These are phyloP conservation scores for Heterohyrax brucei DNA, from an alignment of 2,797 vertebrate species.

Conservation along the genomic window DNA sequence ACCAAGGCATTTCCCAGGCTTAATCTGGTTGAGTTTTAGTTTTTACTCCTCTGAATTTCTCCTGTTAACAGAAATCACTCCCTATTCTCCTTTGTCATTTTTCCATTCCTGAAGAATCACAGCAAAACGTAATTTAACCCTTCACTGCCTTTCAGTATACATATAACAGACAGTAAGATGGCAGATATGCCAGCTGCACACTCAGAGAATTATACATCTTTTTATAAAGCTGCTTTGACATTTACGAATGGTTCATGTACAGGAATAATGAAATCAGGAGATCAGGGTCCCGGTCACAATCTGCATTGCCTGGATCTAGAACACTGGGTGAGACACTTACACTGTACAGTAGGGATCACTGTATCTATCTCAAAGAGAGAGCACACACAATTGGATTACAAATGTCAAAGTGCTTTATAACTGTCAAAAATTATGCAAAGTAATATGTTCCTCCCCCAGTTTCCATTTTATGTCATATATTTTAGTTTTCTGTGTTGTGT, in stretches of 20 bases:
- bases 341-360: not conserved
- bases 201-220: not conserved
- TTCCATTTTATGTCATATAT: not conserved
- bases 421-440: not conserved
- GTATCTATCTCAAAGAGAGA: not conserved
- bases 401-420: not conserved
- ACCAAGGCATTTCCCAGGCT: not conserved
- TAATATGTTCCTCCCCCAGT: not conserved
- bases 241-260: not conserved
- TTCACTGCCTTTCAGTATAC: not conserved
- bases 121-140: not conserved
- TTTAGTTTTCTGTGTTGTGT: slow-evolving; percentile 42
- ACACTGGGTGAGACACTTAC: not conserved
- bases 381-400: not conserved
- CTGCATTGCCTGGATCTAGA: not conserved
- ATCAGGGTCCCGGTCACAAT: not conserved
- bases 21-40: not conserved
- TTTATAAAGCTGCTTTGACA: not conserved
- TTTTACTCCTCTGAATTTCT: not conserved
- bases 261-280: not conserved
- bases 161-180: not conserved
- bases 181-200: not conserved
- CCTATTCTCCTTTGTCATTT: not conserved
- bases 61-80: not conserved
- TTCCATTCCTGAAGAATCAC: not conserved